Evolutionary conservation across 2,888 invertebrate species (phyloP).

Genomic region (Pegoplata infirma): DNA sequence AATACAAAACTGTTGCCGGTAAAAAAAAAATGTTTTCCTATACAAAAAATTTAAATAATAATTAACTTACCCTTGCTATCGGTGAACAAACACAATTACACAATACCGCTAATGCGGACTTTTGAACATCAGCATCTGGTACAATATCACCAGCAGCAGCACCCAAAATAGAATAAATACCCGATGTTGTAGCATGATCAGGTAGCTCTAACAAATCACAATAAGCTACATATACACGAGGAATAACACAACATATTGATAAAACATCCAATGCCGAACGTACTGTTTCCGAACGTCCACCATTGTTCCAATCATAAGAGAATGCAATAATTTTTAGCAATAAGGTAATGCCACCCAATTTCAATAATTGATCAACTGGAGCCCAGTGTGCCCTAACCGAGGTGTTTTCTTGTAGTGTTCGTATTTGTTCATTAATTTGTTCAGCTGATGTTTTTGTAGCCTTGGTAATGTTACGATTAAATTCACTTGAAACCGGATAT

Average conservation of each 20-base stretch:
- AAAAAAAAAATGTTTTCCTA: too few species aligned
- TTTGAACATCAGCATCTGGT: slow-evolving; percentile 93
- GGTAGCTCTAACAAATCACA: slow-evolving; percentile 88
- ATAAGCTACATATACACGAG: slow-evolving; percentile 86
- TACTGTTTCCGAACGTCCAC: slow-evolving; percentile 89
- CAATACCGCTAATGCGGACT: slow-evolving; percentile 92
- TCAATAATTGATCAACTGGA: slow-evolving; percentile 92
- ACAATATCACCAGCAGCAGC: slow-evolving; percentile 95
- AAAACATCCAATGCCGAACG: slow-evolving; percentile 91
- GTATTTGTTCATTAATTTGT: slow-evolving; percentile 91
- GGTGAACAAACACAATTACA: slow-evolving; percentile 97
- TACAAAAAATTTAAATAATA: too few species aligned
- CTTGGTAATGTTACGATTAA: slow-evolving; percentile 78
- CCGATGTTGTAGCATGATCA: slow-evolving; percentile 87
- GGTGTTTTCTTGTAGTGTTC: slow-evolving; percentile 86
- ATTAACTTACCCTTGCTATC: slow-evolving; percentile 83
- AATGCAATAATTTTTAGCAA: slow-evolving; percentile 92
- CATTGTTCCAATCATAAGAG: slow-evolving; percentile 91
- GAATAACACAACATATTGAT: slow-evolving; percentile 93
- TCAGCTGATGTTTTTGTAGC: slow-evolving; percentile 86
- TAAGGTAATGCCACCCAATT: slow-evolving; percentile 89
- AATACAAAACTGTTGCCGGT: too few species aligned
- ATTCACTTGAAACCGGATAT: slow-evolving; percentile 76
- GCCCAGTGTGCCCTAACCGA: slow-evolving; percentile 89
- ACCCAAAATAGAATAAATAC: slow-evolving; percentile 88